Evolutionary conservation across 2,888 invertebrate species (phyloP), one percentile per base, ranked within the genome.

Genomic region (Tenthredo mesomela): DNA sequence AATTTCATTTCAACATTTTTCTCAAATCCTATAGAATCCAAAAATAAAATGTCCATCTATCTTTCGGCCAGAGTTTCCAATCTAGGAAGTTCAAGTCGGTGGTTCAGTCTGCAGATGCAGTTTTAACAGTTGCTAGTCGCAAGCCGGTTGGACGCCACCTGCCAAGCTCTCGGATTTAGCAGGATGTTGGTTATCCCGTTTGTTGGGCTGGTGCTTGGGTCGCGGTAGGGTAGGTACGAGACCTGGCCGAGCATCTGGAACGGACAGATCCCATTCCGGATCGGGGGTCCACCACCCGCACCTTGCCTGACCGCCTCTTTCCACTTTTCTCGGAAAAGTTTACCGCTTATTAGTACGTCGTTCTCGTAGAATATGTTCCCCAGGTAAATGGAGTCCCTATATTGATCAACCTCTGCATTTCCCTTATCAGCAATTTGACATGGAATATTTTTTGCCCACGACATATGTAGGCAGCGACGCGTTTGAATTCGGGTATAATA

Each of bases 201-300:
- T 77, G 47, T 77, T 43, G 73, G 73, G 43, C 77, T 54, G 77
- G 77, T 77, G 54, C 77, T 54, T 40, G 77, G 77, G 78, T 78
- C 58, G 78, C 78, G 54, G 58, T 78, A 58, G 78, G 78, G 78
- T 58, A 78, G 58, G 37, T 58, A 78, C 67, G 84, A 65, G 78
- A 78, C 61, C 78, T 78, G 78, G 12, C 58, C 78, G 65, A 82
- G 82, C 88, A 92, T 92, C 93, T 93, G 93, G 91, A 91, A 88
- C 92, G 90, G 93, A 93, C 93, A 93, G 93, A 92, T 93, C 92
- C 92, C 91, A 93, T 93, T 93, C 92, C 91, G 90, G 91, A 91
- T 92, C 91, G 92, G 90, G 92, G 91, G 92, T 92, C 91, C 89
- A 91, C 91, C 90, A 90, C 90, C 91, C 91, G 89, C 91, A 90